Conservation (phyloP, 2,888 invertebrate genomes). For the Epinotia demarniana region DNA sequence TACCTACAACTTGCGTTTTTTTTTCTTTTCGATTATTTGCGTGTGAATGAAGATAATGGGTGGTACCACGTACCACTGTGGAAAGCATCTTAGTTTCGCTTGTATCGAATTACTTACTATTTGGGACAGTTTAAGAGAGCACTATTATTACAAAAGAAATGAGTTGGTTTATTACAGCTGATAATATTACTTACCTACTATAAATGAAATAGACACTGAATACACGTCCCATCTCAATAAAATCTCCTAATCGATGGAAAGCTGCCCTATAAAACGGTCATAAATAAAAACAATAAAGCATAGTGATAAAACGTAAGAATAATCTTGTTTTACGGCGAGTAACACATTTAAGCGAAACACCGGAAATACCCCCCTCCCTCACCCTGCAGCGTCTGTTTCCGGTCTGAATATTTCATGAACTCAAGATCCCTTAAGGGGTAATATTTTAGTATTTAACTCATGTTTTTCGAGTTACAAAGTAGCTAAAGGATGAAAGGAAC, state of each 20-base stretch:
- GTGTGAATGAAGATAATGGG: too few species aligned
- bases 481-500: constrained; percentile 15
- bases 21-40: too few species aligned
- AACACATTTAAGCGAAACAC: constrained; percentile 45
- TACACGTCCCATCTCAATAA: constrained; percentile 2
- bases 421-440: constrained; percentile 32
- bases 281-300: constrained; percentile 46
- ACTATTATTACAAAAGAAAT: too few species aligned
- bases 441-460: constrained; percentile 41
- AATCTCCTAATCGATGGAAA: neutral
- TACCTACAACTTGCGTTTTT: too few species aligned
- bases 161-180: too few species aligned
- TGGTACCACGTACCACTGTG: too few species aligned
- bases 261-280: constrained; percentile 21
- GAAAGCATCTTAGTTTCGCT: too few species aligned
- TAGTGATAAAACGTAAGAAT: constrained; percentile 28
- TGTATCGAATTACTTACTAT: too few species aligned
- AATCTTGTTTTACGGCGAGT: constrained; percentile 30
- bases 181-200: too few species aligned
- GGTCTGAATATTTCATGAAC: constrained; percentile 52
- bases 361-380: constrained; percentile 45
- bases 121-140: too few species aligned
- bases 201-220: neutral
- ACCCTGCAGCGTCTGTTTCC: constrained; percentile 47
- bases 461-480: constrained; percentile 40